Percentiles rank a stretch among this genome's conserved stretches.
phyloP scores from a whole-genome alignment of 2,888 invertebrate genomes.

The Lasioglossum morio region DNA sequence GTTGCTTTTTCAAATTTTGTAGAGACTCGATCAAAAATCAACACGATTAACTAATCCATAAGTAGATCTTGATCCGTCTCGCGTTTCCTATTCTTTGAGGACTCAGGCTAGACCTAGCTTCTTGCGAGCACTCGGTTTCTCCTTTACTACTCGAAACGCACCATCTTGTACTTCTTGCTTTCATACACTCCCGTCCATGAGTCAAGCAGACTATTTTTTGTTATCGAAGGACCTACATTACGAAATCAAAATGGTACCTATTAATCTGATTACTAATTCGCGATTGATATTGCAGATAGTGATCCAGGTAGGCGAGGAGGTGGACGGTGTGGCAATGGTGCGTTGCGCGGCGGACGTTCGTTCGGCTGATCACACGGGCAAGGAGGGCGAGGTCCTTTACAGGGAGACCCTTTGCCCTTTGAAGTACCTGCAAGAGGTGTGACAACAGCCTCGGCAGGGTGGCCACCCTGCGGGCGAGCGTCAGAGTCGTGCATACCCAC shows the following conservation, averaged over 20 bases:
- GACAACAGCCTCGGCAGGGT: conserved; percentile 88
- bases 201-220: too few relatives aligned
- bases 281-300: conserved; percentile 89
- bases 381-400: conserved; percentile 81
- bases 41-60: too few relatives aligned
- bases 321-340: conserved; percentile 97
- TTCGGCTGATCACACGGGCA: conserved; percentile 78
- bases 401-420: conserved; percentile 95
- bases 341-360: conserved; percentile 94
- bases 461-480: conserved; percentile 77
- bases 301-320: conserved; percentile 95
- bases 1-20: too few relatives aligned
- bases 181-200: too few relatives aligned
- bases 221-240: too few relatives aligned
- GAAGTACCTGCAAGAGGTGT: conserved; percentile 97
- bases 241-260: too few relatives aligned
- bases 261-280: too few relatives aligned
- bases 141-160: too few relatives aligned
- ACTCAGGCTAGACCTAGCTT: background rate
- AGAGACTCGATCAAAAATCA: too few relatives aligned
- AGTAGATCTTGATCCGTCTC: too few relatives aligned
- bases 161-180: too few relatives aligned
- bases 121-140: background rate
- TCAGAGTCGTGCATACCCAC: conserved; percentile 69
- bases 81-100: background rate